Percentiles rank a stretch among this genome's conserved stretches.
phyloP scores from a whole-genome alignment of 2,888 invertebrate species.

The Laothoe populi region DNA sequence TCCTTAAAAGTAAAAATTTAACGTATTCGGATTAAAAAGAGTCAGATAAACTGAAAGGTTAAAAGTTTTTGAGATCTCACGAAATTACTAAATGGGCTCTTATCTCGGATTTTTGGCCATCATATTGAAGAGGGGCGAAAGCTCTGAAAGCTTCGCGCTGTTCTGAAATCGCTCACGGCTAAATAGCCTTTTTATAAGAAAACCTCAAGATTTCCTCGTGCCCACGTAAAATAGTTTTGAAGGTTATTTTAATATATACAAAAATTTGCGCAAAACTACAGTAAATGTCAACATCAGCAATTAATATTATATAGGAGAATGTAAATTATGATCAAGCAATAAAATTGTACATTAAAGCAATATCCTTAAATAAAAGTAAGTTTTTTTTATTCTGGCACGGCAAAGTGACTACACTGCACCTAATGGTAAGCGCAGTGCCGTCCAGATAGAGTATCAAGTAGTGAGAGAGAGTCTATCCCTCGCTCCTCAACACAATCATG shows the following conservation, averaged over 20 bases:
- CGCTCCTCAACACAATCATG: too few species aligned
- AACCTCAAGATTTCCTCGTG: conserved; percentile 50
- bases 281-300: too few species aligned
- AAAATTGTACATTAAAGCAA: too few species aligned
- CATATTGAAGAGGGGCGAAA: conserved; percentile 48
- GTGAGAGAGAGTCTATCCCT: too few species aligned
- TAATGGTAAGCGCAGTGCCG: too few species aligned
- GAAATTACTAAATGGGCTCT: conserved; percentile 53
- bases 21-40: conserved; percentile 33
- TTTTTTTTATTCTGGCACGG: too few species aligned
- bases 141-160: conserved; percentile 57
- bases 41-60: conserved; percentile 45
- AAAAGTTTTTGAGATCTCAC: conserved; percentile 47
- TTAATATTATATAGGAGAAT: too few species aligned
- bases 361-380: too few species aligned
- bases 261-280: neutral
- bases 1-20: neutral
- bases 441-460: too few species aligned
- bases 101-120: conserved; percentile 56
- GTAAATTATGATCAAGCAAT: too few species aligned
- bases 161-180: conserved; percentile 60
- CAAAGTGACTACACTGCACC: too few species aligned
- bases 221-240: conserved; percentile 28
- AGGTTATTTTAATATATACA: neutral
- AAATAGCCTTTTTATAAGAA: conserved; percentile 50